Evolutionary conservation across 2,113 vertebrate species (phyloP).

Genomic region (Larimichthys polyactis): DNA sequence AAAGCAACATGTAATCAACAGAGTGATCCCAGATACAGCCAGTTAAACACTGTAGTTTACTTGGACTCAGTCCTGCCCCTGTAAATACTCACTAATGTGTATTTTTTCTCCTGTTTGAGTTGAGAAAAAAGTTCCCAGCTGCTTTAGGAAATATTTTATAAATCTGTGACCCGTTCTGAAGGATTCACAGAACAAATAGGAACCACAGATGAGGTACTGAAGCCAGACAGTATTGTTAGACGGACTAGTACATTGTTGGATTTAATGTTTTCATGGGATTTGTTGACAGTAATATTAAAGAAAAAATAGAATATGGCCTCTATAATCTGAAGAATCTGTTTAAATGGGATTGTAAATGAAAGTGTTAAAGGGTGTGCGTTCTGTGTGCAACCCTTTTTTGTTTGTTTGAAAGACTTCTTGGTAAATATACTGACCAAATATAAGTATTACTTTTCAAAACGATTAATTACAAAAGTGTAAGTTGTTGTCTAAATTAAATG

Average conservation of each 20-base stretch:
- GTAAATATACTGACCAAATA: constrained; percentile 37
- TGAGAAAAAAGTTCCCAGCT: too few relatives aligned
- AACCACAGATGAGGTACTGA: too few relatives aligned
- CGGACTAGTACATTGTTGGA: too few relatives aligned
- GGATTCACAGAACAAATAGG: too few relatives aligned
- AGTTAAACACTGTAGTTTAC: background rate
- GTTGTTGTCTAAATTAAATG: background rate
- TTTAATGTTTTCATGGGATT: too few relatives aligned
- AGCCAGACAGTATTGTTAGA: too few relatives aligned
- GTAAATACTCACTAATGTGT: background rate
- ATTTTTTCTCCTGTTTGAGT: background rate
- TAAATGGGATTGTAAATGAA: background rate
- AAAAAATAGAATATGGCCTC: too few relatives aligned
- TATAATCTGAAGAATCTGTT: background rate
- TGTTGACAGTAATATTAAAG: too few relatives aligned
- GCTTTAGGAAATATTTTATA: background rate
- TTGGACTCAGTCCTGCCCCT: background rate
- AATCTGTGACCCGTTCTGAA: background rate
- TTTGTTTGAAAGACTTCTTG: background rate
- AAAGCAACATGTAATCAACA: background rate
- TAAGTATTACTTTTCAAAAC: constrained; percentile 15
- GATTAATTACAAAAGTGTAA: background rate
- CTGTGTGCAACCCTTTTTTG: background rate
- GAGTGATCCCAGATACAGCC: background rate
- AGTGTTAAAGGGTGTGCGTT: background rate